A percentile compares a stretch with the other conserved stretches of the same genome.
phyloP scores from a whole-genome alignment of 2,797 vertebrate genomes.

The Scolopax bukidnonensis region DNA sequence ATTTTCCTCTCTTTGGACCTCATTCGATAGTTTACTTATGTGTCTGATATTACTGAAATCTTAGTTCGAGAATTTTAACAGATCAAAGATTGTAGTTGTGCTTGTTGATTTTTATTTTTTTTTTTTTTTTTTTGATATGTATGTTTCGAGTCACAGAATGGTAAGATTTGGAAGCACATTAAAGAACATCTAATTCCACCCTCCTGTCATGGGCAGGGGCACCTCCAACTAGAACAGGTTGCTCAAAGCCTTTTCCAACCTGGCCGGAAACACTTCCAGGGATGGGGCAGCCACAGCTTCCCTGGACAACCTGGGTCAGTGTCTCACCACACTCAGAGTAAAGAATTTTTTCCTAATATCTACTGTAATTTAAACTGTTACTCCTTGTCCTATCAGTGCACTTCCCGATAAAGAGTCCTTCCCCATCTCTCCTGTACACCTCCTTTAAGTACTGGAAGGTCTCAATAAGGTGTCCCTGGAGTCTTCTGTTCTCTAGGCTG shows the following conservation, averaged over 20 bases:
- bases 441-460: background rate
- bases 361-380: background rate
- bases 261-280: background rate
- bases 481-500: background rate
- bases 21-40: background rate
- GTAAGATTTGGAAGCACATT: background rate
- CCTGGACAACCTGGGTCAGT: background rate
- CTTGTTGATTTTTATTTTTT: background rate
- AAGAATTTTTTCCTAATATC: background rate
- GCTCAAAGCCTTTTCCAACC: background rate
- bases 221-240: background rate
- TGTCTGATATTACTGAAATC: background rate
- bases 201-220: background rate
- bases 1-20: background rate
- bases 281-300: background rate
- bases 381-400: background rate
- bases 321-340: background rate
- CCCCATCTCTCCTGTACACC: background rate
- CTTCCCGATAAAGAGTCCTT: background rate
- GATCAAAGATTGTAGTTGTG: background rate
- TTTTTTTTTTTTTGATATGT: background rate
- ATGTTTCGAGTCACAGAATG: background rate
- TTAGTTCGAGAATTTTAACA: background rate
- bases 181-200: too few relatives aligned
- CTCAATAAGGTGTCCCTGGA: background rate